phyloP scores from a whole-genome alignment of 2,888 invertebrate species.

The Cenopis cana region DNA sequence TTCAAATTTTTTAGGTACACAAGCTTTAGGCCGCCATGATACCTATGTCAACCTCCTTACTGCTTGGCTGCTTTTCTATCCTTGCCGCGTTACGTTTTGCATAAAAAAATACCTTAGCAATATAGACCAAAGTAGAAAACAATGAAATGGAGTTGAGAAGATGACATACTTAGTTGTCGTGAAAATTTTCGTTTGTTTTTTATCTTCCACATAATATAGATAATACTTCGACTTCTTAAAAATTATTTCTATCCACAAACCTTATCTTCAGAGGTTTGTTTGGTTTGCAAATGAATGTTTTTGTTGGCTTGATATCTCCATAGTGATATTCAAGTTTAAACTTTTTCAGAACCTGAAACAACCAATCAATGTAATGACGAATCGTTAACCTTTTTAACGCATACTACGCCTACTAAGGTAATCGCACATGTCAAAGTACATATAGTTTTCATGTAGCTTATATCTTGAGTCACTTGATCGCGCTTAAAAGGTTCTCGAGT shows the following conservation, averaged over 20 bases:
- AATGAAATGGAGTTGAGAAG: not conserved
- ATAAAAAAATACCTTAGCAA: not conserved
- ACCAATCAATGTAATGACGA: not conserved
- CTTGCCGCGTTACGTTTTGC: not conserved
- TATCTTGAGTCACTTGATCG: too few relatives aligned
- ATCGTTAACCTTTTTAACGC: not conserved
- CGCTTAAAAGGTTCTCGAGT: not conserved
- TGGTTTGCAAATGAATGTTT: slow-evolving; percentile 85
- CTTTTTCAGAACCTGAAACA: slow-evolving; percentile 84
- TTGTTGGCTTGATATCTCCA: slow-evolving; percentile 85
- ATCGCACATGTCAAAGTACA: not conserved
- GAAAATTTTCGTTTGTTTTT: not conserved
- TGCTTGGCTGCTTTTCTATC: not conserved
- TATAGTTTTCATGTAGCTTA: too few relatives aligned
- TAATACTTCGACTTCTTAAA: slow-evolving; percentile 17
- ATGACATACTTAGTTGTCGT: not conserved
- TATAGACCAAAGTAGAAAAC: not conserved
- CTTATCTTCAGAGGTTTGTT: slow-evolving; percentile 86
- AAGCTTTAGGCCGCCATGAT: not conserved
- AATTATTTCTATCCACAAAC: slow-evolving; percentile 84
- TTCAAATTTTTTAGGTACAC: not conserved
- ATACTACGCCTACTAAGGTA: not conserved
- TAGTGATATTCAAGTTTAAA: slow-evolving; percentile 88
- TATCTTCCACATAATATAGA: not conserved
- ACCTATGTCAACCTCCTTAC: not conserved